phyloP scores from a whole-genome alignment of 2,113 vertebrate species.

The Callipepla squamata region DNA sequence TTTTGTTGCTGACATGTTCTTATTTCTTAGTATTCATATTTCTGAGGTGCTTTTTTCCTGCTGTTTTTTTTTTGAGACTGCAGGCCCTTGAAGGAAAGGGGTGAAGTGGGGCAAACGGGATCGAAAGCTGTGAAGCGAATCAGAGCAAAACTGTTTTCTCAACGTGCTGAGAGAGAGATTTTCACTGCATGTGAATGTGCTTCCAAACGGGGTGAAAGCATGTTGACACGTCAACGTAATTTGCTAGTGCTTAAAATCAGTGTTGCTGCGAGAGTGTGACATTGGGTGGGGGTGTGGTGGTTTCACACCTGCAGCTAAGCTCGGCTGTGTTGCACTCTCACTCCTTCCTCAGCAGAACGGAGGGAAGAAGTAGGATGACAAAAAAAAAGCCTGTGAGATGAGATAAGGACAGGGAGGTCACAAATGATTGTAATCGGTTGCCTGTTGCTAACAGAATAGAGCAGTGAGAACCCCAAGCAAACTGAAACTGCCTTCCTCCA shows the following conservation, averaged over 20 bases:
- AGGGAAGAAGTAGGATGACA: not conserved
- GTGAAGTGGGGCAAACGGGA: accelerated
- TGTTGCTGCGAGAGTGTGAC: not conserved
- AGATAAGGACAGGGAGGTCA: not conserved
- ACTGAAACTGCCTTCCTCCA: not conserved
- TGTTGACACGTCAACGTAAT: not conserved
- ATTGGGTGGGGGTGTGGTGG: not conserved
- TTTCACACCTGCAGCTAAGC: not conserved
- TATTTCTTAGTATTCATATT: too few relatives aligned
- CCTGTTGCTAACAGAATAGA: not conserved
- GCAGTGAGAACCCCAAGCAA: not conserved
- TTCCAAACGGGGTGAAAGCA: not conserved
- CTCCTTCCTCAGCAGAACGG: not conserved
- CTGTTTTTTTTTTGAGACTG: not conserved
- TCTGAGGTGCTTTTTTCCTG: not conserved
- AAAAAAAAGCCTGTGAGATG: not conserved
- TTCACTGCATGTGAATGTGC: accelerated
- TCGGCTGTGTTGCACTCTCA: not conserved
- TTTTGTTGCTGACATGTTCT: not conserved
- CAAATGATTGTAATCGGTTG: not conserved
- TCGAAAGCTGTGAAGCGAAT: not conserved
- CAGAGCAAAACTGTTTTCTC: not conserved
- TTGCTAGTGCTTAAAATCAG: not conserved
- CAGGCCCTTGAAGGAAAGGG: not conserved
- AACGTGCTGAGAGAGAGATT: accelerated